Evolutionary conservation across 1,140 invertebrate species (phyloP).

Genomic region (Hylyphantes graminicola): DNA sequence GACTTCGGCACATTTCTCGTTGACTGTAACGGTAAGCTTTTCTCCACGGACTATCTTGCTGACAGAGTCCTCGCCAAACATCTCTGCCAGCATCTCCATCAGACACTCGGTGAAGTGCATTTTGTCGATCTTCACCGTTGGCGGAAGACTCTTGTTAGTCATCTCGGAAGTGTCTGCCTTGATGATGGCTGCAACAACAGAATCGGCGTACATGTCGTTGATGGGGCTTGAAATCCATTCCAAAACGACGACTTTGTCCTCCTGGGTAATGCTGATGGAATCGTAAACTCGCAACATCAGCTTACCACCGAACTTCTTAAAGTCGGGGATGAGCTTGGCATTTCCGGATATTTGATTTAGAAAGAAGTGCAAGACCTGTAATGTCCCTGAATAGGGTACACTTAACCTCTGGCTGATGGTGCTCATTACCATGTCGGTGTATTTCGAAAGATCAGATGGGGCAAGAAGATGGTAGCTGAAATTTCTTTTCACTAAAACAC

Average conservation of each 20-base stretch:
- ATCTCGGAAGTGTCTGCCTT: constrained; percentile 48
- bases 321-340: constrained; percentile 79
- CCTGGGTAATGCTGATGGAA: constrained; percentile 84
- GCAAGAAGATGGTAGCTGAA: constrained; percentile 98
- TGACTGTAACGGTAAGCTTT: constrained; percentile 85
- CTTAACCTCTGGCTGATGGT: constrained; percentile 91
- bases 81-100: constrained; percentile 91
- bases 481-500: constrained; percentile 95
- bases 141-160: constrained; percentile 37
- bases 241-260: constrained; percentile 84
- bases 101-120: constrained; percentile 80
- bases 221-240: constrained; percentile 96
- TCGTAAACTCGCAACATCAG: constrained; percentile 77
- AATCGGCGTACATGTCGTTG: constrained; percentile 98
- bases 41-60: constrained; percentile 94
- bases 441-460: constrained; percentile 91
- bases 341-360: constrained; percentile 85
- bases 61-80: constrained; percentile 95
- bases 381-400: constrained; percentile 84
- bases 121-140: constrained; percentile 53
- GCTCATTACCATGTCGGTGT: constrained; percentile 94
- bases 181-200: constrained; percentile 79
- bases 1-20: constrained; percentile 86
- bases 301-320: constrained; percentile 71
- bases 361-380: constrained; percentile 84